Base-by-base conservation (phyloP, 1,140 invertebrate genomes). In the Calephelis nemesis region DNA sequence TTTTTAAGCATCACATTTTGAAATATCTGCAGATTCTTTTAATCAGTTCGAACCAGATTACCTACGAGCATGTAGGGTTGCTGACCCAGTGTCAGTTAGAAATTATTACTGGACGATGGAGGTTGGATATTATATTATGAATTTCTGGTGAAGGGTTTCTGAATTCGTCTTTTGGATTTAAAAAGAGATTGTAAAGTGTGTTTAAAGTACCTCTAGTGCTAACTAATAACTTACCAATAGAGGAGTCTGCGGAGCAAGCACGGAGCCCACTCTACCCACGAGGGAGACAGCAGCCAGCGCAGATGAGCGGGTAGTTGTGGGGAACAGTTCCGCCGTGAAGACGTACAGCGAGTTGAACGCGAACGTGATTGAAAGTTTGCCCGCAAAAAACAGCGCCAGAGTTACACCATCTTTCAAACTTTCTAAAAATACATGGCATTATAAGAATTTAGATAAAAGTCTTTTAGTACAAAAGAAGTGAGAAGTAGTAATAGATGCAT, bases 261-360 rank as follows among this genome's bases (percentile, higher is more conserved):
- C 95, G 39, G 95, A 95, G 8, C 96, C 96, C 69, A 95, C 80
- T 48, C 96, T 90, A 39, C 95, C 96, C 71, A 95, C 92, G 87
- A 96, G 95, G 47, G 95, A 96, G 76, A 95, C 95, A 70, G 91
- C 94, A 69, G 88, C 95, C 47, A 96, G 92, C 48, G 95, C 83
- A 11, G 94, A 94, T 72, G 93, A 93, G 65, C 95, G 92, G 65
- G 94, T 81, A 63, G 92, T 91, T 10, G 96, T 96, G 12, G 96
- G 96, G 84, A 95, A 96, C 83, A 96, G 90, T 88, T 96, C 96
- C 15, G 95, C 93, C 4, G 95, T 95, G 74, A 94, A 95, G 72
- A 96, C 93, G 54, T 40, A 58, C 54, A 58, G 54, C 30, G 54
- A 93, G 72, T 94, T 94, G 82, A 96, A 96, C 0, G 95, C 94